Conservation (phyloP, 2,113 vertebrate genomes). For the Nibea coibor region DNA sequence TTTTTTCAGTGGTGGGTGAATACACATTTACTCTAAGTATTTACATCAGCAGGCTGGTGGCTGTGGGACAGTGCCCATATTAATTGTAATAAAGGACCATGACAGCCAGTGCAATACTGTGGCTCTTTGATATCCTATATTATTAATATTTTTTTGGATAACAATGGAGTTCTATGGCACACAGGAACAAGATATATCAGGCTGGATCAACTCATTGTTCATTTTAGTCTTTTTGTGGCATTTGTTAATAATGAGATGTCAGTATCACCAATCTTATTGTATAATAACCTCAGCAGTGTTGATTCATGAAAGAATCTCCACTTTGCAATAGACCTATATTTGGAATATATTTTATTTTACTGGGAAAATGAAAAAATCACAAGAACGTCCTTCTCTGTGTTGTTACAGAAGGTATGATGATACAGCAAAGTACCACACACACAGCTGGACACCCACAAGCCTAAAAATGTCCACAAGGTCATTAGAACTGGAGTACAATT, state of each 20-base stretch:
- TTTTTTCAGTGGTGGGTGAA: neutral
- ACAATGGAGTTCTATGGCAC: neutral
- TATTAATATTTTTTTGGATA: neutral
- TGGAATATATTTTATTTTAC: neutral
- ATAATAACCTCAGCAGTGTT: neutral
- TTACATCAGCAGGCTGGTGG: neutral
- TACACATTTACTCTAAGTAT: neutral
- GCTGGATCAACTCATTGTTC: neutral
- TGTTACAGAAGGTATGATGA: constrained; percentile 16
- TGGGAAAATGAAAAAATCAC: neutral
- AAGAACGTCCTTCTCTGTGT: neutral
- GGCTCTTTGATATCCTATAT: neutral
- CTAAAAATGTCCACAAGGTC: constrained; percentile 8
- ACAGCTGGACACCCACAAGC: neutral
- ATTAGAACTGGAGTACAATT: neutral
- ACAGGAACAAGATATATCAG: neutral
- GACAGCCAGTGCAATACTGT: neutral
- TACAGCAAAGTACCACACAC: constrained; percentile 11
- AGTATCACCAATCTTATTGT: neutral
- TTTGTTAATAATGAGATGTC: neutral
- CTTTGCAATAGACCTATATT: neutral
- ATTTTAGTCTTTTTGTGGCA: neutral
- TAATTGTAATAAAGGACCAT: neutral
- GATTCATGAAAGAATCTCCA: neutral
- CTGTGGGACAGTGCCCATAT: neutral